Percentiles rank a stretch among this genome's conserved stretches.
phyloP scores from a whole-genome alignment of 2,888 invertebrate species.

The Lapara coniferarum region DNA sequence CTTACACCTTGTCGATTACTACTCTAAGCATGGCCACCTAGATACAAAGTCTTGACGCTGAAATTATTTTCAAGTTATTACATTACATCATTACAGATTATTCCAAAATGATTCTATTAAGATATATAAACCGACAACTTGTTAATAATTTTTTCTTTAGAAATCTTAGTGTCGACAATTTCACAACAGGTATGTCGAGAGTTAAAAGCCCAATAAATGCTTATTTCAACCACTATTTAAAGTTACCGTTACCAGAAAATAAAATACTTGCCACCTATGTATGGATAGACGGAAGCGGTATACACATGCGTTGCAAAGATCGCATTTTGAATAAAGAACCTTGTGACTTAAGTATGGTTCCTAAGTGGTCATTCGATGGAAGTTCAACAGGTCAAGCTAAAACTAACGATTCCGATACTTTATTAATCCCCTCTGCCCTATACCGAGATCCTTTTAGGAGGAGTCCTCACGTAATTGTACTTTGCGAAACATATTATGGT shows the following conservation, averaged over 20 bases:
- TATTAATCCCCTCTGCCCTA: slow-evolving; percentile 93
- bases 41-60: background rate
- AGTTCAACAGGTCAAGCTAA: slow-evolving; percentile 96
- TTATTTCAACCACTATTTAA: slow-evolving; percentile 58
- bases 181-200: slow-evolving; percentile 48
- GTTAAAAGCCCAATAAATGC: slow-evolving; percentile 50
- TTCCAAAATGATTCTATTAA: background rate
- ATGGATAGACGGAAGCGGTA: slow-evolving; percentile 92
- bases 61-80: background rate
- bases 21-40: background rate
- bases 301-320: slow-evolving; percentile 87
- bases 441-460: slow-evolving; percentile 95
- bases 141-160: background rate
- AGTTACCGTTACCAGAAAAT: slow-evolving; percentile 80
- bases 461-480: slow-evolving; percentile 92
- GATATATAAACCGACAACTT: background rate
- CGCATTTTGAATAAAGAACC: slow-evolving; percentile 85
- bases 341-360: slow-evolving; percentile 77
- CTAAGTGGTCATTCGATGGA: slow-evolving; percentile 96
- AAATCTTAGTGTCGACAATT: slow-evolving; percentile 43
- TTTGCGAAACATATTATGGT: slow-evolving; percentile 92
- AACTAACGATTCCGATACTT: slow-evolving; percentile 92
- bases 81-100: background rate
- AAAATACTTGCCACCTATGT: slow-evolving; percentile 87
- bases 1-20: too few relatives aligned